Base-by-base conservation (phyloP, 1,140 invertebrate genomes). In the Conus ventricosus region DNA sequence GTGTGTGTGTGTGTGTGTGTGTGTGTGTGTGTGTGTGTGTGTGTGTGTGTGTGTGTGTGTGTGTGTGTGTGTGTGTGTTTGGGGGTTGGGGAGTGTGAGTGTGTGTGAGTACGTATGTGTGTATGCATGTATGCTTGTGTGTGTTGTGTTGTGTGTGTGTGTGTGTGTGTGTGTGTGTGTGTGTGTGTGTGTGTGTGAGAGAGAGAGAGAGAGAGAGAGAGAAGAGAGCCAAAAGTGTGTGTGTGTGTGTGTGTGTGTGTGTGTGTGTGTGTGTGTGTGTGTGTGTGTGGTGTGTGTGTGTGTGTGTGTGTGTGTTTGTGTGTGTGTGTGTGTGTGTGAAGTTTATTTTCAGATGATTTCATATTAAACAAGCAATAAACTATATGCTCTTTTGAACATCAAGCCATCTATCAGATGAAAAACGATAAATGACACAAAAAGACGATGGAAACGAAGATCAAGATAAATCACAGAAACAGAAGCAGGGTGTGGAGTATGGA, bases 221-320 rank as follows among this genome's bases (percentile, higher is more conserved):
- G n/a, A n/a, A n/a, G n/a, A n/a, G n/a, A n/a, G n/a, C n/a, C n/a
- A n/a, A 20, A 20, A 20, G 17, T 20, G 67, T 71, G 67, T 71
- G 67, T 71, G 67, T 71, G 67, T 71, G 67, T 71, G 67, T 71
- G 67, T 71, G 67, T 71, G 67, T 71, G 67, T 71, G 67, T 23
- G 67, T 71, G 67, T n/a, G 67, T 7, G 20, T 0, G 20, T 23
- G 67, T 4, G 67, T n/a, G 67, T 4, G 60, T 63, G 60, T 4
- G 60, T 20, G 60, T 4, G 60, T 63, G 60, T 4, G 60, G 39
- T 20, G 60, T 4, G 60, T 63, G 60, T 4, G 60, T 20, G 60
- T 4, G 60, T 63, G 60, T 4, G 60, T 20, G 60, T 4, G 60
- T 39, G n/a, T n/a, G n/a, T n/a, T n/a, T 71, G 67, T 71, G 13